Conservation (phyloP, 2,113 vertebrate genomes). For the Tyrannus savana region DNA sequence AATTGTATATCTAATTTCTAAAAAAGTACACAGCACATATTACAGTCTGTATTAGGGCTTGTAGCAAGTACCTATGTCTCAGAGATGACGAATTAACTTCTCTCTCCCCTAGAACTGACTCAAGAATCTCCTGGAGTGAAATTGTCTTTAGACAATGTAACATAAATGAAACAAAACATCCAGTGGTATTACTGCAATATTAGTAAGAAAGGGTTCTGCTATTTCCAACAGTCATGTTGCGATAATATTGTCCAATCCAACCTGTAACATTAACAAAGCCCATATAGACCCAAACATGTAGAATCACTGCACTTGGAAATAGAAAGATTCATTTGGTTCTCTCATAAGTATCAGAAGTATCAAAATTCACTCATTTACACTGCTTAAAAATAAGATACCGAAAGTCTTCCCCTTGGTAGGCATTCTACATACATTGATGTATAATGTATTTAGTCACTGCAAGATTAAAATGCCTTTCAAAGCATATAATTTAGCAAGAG, state of each 20-base stretch:
- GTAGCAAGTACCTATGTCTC: not conserved
- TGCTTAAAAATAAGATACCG: not conserved
- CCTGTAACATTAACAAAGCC: not conserved
- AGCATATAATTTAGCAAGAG: not conserved
- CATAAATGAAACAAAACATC: not conserved
- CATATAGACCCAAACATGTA: not conserved
- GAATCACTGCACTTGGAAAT: not conserved
- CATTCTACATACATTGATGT: not conserved
- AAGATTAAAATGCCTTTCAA: not conserved
- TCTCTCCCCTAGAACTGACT: not conserved
- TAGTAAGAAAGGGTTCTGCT: not conserved
- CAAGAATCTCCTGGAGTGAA: not conserved
- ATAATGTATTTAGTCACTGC: not conserved
- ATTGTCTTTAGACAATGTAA: not conserved
- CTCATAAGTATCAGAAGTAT: not conserved
- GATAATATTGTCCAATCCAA: not conserved
- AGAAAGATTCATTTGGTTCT: not conserved
- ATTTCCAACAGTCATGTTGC: not conserved
- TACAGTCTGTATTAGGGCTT: not conserved
- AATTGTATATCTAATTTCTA: not conserved
- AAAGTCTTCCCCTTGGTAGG: not conserved
- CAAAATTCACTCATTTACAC: not conserved
- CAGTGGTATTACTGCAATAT: not conserved
- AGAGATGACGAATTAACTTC: not conserved
- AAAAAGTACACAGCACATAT: not conserved